Evolutionary conservation across 1,140 invertebrate genomes (phyloP).

Genomic region (Panagrolaimus sp.): DNA sequence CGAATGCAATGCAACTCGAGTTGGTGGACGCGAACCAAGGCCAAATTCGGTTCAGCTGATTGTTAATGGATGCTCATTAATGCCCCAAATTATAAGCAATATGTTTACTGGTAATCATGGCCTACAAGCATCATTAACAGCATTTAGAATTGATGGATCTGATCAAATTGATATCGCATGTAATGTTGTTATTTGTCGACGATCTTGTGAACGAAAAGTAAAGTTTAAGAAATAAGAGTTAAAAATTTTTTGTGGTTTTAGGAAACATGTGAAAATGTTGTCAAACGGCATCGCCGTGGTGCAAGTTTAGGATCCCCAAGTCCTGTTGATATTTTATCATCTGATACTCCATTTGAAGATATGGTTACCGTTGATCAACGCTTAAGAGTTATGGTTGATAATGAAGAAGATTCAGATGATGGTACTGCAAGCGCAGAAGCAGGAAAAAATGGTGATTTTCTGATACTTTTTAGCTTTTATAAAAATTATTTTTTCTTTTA

Average conservation of each 20-base stretch:
- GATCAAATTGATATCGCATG: conserved; percentile 52
- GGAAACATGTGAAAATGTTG: conserved; percentile 5
- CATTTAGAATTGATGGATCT: conserved; percentile 45
- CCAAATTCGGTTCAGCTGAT: conserved; percentile 39
- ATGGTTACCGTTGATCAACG: conserved; percentile 37
- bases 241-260: conserved; percentile 5
- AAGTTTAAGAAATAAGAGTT: neutral
- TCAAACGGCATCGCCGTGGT: neutral
- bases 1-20: conserved; percentile 48
- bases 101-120: conserved; percentile 29
- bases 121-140: conserved; percentile 42
- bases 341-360: conserved; percentile 14
- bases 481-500: no score
- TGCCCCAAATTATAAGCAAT: conserved; percentile 51
- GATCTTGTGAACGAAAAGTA: conserved; percentile 18
- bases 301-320: neutral
- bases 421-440: neutral
- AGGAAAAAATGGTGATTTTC: neutral
- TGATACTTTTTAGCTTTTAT: no score
- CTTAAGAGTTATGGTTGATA: conserved; percentile 33
- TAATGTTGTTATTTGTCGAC: conserved; percentile 37
- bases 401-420: conserved; percentile 1
- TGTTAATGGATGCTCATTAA: conserved; percentile 43
- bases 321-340: neutral
- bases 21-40: conserved; percentile 35